Evolutionary conservation across 2,797 vertebrate species (phyloP), one percentile per base, ranked within the genome.

Genomic region (Pipistrellus nathusii): DNA sequence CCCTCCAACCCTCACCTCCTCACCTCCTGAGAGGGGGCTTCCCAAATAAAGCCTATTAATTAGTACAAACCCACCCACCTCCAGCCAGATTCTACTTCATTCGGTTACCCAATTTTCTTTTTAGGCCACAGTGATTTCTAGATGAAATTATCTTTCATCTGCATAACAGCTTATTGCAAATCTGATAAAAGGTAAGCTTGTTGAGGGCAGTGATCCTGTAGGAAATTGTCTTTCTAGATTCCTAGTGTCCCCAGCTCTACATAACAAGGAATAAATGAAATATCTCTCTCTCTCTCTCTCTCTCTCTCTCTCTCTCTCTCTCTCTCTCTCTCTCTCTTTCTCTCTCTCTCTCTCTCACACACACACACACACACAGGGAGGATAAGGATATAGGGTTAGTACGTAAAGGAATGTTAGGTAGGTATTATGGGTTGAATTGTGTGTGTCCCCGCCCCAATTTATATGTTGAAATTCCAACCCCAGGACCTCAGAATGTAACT

Each of bases 41-140:
- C 55, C 27, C 10, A 23, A 27, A 32, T n/a, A 18, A 32, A 48
- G 38, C 30, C 21, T 48, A 46, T 41, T 21, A 30, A 27, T 11
- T 2, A 30, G 13, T 1, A 8, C 69, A 51, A 0, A 1, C 0
- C 1, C 1, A 1, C 44, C 25, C 13, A 5, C 38, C 7, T 21
- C 23, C n/a, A 17, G 57, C 20, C 9, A n/a, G 55, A 4, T 18
- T 8, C 46, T 0, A 48, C 20, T 20, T 6, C 46, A 38, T 68
- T 30, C 8, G 3, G 55, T 48, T 41, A 25, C 11, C 8, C 44
- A 27, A 2, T 21, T 64, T 76, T 38, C 38, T 71, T 53, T 4
- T 5, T n/a, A 8, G 53, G 46, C n/a, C 11, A 32, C 55, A 23
- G 27, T 53, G 30, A 21, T 55, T 59, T 86, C 57, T 32, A 83